Evolutionary conservation across 2,797 vertebrate genomes (phyloP), one percentile per base, ranked within the genome.

Genomic region (Microchirus variegatus): DNA sequence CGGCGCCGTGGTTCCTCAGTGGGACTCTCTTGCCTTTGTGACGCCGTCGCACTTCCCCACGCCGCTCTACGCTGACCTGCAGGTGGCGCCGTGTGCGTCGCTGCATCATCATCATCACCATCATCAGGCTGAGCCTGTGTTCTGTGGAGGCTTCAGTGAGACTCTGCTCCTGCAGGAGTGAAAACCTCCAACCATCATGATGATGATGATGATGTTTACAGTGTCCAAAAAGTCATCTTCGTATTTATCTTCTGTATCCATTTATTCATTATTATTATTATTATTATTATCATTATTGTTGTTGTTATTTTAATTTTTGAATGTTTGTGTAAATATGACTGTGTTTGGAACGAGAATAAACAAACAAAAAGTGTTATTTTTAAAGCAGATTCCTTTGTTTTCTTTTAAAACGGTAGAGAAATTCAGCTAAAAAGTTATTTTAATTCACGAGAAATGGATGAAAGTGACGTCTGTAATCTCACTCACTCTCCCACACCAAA

Each of bases 91-190:
- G 2, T 35, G 73, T 6, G 38, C 59, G 2, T 61, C 16, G n/a
- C 44, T 26, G 6, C 94, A 2, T 9, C 87, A 46, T 40, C 56
- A 45, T 44, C 56, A 62, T 10, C 55, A 49, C 40, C 63, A 56
- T 37, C 62, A 53, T 1, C 49, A 61, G 49, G 38, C 55, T 19
- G 71, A 73, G 37, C 8, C 47, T 36, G 49, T 90, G 2, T 84
- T 75, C 56, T 73, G 83, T 1, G 90, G 93, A 1, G 83, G 92
- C 70, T 94, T 95, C 8, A 81, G 81, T 53, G 92, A 93, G 38
- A 80, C 92, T 9, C 53, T 83, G 68, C 53, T 71, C 22, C 65
- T 70, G 4, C 53, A 43, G 35, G 60, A 62, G 37, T 67, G 62
- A 80, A 80, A 5, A 12, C 3, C 6, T 13, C 6, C 13, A 44